A percentile compares a stretch with the other conserved stretches of the same genome.
These are phyloP conservation scores for Oryzias dopingdopingensis DNA, from an alignment of 2,797 vertebrate genomes.

Conservation along the genomic window DNA sequence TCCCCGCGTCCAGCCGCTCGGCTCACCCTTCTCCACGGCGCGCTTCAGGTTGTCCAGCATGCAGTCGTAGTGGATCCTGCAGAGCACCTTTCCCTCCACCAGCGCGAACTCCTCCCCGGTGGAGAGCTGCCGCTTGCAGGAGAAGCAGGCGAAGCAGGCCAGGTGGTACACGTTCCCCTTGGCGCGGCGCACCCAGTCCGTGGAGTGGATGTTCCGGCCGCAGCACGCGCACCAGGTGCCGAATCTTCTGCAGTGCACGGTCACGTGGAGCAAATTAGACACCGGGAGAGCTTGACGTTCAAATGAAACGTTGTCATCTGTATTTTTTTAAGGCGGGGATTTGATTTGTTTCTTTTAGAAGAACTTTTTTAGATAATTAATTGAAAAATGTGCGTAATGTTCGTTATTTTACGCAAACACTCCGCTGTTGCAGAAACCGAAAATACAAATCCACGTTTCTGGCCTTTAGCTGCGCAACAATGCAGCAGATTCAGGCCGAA, in stretches of 20 bases:
- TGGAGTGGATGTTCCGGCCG: constrained; percentile 89
- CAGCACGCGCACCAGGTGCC: constrained; percentile 93
- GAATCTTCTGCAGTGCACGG: constrained; percentile 80
- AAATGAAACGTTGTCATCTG: too few relatives aligned
- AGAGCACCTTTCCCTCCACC: constrained; percentile 94
- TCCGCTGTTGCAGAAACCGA: too few relatives aligned
- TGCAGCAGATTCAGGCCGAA: too few relatives aligned
- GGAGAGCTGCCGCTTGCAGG: constrained; percentile 94
- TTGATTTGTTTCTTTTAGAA: too few relatives aligned
- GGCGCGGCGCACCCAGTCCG: constrained; percentile 94
- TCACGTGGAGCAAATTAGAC: not conserved
- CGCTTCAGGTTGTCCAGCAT: constrained; percentile 95
- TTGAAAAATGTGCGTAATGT: too few relatives aligned
- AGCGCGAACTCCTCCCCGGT: constrained; percentile 95
- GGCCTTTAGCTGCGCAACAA: too few relatives aligned
- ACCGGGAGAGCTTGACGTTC: not conserved
- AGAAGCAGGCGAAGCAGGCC: constrained; percentile 96
- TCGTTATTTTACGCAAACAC: too few relatives aligned
- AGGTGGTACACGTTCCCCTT: constrained; percentile 94
- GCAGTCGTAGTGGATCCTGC: constrained; percentile 91
- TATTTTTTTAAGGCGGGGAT: too few relatives aligned
- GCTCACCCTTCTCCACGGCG: constrained; percentile 91
- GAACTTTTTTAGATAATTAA: too few relatives aligned
- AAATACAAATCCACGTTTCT: too few relatives aligned
- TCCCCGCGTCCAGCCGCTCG: not conserved